Conservation (phyloP, 2,888 invertebrate species). For the Atherix ibis region DNA sequence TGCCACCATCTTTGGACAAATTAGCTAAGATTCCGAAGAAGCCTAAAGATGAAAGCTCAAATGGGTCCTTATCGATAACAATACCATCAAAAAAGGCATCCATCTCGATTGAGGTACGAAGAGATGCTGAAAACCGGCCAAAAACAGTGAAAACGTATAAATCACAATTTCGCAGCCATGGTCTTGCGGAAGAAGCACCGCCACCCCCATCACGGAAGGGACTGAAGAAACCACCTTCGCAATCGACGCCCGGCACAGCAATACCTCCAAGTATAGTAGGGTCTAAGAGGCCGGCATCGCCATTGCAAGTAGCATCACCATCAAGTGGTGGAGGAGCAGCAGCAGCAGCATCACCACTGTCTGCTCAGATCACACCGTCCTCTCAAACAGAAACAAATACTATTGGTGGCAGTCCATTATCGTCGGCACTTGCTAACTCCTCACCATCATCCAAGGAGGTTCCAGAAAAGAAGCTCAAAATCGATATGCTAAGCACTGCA, state of each 20-base stretch:
- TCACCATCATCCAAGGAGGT: no score
- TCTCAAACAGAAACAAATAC: not conserved
- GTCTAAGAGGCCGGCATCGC: constrained; percentile 21
- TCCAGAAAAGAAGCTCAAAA: constrained; percentile 68
- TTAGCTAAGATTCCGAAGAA: constrained; percentile 67
- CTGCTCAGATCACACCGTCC: not conserved
- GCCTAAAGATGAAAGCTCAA: constrained; percentile 33
- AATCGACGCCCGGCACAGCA: constrained; percentile 23
- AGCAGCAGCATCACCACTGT: constrained; percentile 3
- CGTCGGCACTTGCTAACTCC: no score
- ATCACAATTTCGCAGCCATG: constrained; percentile 83
- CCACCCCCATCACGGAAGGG: constrained; percentile 65
- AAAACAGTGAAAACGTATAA: constrained; percentile 86
- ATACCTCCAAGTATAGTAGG: constrained; percentile 11
- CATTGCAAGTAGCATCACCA: constrained; percentile 15
- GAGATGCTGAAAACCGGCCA: constrained; percentile 52
- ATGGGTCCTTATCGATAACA: constrained; percentile 20
- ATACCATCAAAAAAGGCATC: constrained; percentile 44
- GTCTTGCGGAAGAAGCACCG: constrained; percentile 71
- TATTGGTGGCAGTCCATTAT: constrained; percentile 12
- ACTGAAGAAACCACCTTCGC: constrained; percentile 41
- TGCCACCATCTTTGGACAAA: constrained; percentile 52
- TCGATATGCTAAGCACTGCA: constrained; percentile 35
- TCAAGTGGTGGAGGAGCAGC: not conserved
- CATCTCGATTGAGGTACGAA: constrained; percentile 66